Evolutionary conservation across 2,113 vertebrate species (phyloP), one percentile per base, ranked within the genome.

Genomic region (Dasyprocta punctata): DNA sequence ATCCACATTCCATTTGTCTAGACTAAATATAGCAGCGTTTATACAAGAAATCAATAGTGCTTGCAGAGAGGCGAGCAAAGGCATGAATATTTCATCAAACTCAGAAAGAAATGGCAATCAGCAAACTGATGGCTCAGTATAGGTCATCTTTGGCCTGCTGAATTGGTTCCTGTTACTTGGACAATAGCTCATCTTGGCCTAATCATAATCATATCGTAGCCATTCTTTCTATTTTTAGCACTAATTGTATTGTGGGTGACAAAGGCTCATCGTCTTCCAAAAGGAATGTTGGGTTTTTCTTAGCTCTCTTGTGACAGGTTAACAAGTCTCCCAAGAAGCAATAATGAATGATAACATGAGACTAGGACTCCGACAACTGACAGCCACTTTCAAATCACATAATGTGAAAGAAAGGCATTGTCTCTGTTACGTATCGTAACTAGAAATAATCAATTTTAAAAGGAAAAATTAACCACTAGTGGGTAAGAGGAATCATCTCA

Each of bases 21-120:
- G 98, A 99, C 99, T 99, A 99, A 99, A 99, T 99, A 99, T 99
- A 99, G 99, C 98, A 60, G 11, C 98, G 98, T 99, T 99, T 99
- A 99, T 98, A 99, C 98, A 99, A 99, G 98, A 99, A 99, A 99
- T 99, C 99, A 99, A 99, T 99, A 99, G 98, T 98, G 98, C 98
- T 98, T 98, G 98, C 98, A 98, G 98, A 98, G 98, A 99, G 98
- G 98, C 98, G 98, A 99, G 99, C 98, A 98, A 96, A 98, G 98
- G 98, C 99, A 99, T 99, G 98, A 99, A 99, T 99, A 99, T 99
- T 99, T 99, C 98, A 99, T 99, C 99, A 98, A 98, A 98, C 96
- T 96, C 49, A 0, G 98, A 98, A 97, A 98, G 96, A 97, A 98
- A 98, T 82, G 95, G 98, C 98, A 99, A 99, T 99, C 99, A 98